phyloP scores from a whole-genome alignment of 2,113 vertebrate genomes.

The Calyptomena viridis region DNA sequence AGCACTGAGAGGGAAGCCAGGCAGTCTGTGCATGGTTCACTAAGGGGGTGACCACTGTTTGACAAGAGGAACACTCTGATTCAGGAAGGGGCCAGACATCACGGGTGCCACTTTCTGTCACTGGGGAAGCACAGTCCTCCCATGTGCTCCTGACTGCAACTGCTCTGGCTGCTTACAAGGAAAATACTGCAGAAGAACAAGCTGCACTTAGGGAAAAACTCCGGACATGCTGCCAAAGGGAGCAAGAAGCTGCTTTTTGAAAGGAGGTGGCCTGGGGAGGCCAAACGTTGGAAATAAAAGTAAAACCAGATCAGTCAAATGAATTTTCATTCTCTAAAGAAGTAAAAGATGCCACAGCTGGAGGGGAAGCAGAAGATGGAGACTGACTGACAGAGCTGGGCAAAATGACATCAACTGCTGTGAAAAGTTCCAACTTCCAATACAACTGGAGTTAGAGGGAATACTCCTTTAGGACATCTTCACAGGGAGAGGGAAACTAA shows the following conservation, averaged over 20 bases:
- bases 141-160: background rate
- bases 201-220: background rate
- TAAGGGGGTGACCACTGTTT: background rate
- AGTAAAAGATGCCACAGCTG: background rate
- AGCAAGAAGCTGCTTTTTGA: background rate
- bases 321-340: background rate
- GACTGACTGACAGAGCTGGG: background rate
- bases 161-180: background rate
- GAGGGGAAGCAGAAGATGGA: background rate
- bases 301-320: background rate
- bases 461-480: background rate
- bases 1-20: background rate
- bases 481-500: background rate
- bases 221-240: background rate
- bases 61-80: background rate
- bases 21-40: fast-evolving
- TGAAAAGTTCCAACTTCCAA: background rate
- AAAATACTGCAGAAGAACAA: background rate
- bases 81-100: background rate
- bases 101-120: background rate
- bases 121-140: background rate
- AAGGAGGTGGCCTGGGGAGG: background rate
- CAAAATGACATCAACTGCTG: background rate
- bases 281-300: background rate
- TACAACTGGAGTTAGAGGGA: background rate